A percentile compares a stretch with the other conserved stretches of the same genome.
Conservation (phyloP, 2,113 vertebrate genomes). For the Sylvilagus bachmani region DNA sequence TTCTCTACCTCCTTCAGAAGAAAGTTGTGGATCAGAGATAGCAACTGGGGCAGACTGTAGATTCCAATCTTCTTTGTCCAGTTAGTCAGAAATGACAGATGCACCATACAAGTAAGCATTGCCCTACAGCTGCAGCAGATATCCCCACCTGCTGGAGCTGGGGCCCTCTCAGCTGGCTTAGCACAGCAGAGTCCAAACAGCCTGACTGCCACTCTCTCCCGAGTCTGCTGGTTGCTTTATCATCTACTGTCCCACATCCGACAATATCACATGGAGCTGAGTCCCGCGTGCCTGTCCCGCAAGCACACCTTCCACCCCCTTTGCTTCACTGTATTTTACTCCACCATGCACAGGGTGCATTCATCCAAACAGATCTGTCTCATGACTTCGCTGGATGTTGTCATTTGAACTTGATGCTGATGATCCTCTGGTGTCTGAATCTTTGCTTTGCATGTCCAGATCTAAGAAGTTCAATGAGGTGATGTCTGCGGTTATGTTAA, state of each 20-base stretch:
- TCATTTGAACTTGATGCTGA: not conserved
- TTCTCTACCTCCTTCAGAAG: not conserved
- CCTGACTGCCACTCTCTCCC: not conserved
- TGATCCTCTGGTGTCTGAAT: not conserved
- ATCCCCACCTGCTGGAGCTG: not conserved
- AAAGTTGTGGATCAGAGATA: conserved; percentile 35
- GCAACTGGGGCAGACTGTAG: conserved; percentile 20
- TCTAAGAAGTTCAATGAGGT: not conserved
- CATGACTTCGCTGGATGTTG: not conserved
- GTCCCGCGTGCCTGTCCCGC: not conserved
- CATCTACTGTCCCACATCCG: not conserved
- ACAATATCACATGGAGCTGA: not conserved
- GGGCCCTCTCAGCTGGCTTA: not conserved
- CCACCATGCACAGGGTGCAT: not conserved
- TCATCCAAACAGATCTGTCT: not conserved
- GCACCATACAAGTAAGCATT: not conserved
- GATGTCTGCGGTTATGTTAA: not conserved
- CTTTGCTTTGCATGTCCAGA: not conserved
- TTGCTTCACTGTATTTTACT: not conserved
- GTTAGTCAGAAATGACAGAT: not conserved
- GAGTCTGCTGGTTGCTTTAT: not conserved
- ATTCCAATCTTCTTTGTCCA: not conserved
- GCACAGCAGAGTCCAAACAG: not conserved
- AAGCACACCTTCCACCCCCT: not conserved
- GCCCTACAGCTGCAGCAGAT: not conserved